phyloP scores from a whole-genome alignment of 2,797 vertebrate species.

The Monodelphis domestica region DNA sequence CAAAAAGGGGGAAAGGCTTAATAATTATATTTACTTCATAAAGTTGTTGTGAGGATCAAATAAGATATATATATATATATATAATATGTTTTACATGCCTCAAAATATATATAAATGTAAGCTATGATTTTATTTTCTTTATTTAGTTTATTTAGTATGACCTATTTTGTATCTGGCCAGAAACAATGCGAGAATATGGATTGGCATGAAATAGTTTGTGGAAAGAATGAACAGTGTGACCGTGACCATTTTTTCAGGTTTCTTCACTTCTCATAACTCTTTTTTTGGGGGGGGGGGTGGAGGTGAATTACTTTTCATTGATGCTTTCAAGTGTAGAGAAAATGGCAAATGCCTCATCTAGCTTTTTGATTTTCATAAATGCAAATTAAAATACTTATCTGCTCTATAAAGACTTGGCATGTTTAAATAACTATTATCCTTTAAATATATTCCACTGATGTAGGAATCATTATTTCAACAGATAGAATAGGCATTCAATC shows the following conservation, averaged over 20 bases:
- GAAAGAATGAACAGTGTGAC: accelerated
- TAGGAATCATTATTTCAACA: constrained; percentile 82
- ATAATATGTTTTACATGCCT: neutral
- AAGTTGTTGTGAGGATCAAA: neutral
- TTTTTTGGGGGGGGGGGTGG: neutral
- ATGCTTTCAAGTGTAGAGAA: constrained; percentile 55
- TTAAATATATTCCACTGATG: constrained; percentile 82
- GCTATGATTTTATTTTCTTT: neutral
- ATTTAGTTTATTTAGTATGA: neutral
- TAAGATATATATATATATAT: neutral
- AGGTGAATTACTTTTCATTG: neutral
- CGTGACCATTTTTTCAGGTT: neutral
- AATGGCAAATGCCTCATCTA: constrained; percentile 61
- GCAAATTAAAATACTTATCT: constrained; percentile 85
- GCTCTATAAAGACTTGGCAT: constrained; percentile 78
- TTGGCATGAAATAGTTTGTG: neutral
- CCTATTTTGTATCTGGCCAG: neutral
- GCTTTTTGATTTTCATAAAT: constrained; percentile 81
- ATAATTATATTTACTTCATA: neutral
- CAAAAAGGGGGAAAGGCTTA: neutral
- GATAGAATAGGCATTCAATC: constrained; percentile 84
- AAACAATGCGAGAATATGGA: neutral
- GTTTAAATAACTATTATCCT: constrained; percentile 86
- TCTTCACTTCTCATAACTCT: neutral
- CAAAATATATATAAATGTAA: neutral